phyloP scores from a whole-genome alignment of 2,113 vertebrate genomes.

The Phaethornis superciliosus region DNA sequence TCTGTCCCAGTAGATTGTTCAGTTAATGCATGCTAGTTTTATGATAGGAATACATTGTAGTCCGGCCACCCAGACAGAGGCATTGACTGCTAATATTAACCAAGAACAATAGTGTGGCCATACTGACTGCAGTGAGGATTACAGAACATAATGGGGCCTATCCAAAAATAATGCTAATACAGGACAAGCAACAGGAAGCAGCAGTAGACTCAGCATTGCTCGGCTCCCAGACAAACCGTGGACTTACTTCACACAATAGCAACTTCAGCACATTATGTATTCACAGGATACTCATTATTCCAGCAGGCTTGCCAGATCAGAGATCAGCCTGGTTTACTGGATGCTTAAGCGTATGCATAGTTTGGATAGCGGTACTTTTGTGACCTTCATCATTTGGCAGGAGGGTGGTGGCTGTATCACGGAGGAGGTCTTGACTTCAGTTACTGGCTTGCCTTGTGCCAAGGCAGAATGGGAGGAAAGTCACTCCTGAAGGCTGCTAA shows the following conservation, averaged over 20 bases:
- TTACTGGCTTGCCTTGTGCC: conserved; percentile 59
- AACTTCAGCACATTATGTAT: conserved; percentile 79
- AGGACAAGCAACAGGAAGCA: conserved; percentile 92
- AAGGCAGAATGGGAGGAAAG: conserved; percentile 24
- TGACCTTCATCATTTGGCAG: conserved; percentile 67
- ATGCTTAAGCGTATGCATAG: conserved; percentile 57
- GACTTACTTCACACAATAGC: conserved; percentile 80
- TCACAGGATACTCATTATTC: conserved; percentile 78
- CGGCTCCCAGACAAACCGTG: conserved; percentile 80
- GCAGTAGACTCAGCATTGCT: conserved; percentile 91
- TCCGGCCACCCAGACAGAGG: conserved; percentile 83
- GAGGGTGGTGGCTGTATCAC: conserved; percentile 5
- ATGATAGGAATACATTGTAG: conserved; percentile 69
- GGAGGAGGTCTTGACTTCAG: conserved; percentile 56
- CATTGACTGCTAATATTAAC: conserved; percentile 84
- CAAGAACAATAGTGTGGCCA: conserved; percentile 87
- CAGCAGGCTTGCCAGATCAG: conserved; percentile 65
- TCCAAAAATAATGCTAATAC: conserved; percentile 90
- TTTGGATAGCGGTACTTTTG: conserved; percentile 74
- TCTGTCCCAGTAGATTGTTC: not conserved
- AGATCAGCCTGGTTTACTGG: conserved; percentile 68
- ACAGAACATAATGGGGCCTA: conserved; percentile 88
- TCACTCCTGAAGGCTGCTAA: conserved; percentile 62
- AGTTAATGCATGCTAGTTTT: conserved; percentile 63
- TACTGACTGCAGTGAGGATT: conserved; percentile 93